Evolutionary conservation across 2,113 vertebrate species (phyloP).

Genomic region (Neofelis nebulosa): DNA sequence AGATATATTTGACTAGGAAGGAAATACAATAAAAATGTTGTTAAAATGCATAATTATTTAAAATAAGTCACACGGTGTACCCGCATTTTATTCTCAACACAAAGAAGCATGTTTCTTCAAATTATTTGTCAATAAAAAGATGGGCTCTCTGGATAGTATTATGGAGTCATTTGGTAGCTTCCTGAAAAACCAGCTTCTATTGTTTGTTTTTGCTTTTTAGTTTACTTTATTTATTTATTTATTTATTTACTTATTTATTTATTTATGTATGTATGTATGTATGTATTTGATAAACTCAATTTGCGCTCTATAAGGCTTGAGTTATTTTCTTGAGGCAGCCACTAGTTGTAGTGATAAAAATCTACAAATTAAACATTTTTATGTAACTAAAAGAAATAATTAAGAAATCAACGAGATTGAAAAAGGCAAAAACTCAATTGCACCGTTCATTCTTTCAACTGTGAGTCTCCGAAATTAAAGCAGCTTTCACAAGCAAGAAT

Average conservation of each 20-base stretch:
- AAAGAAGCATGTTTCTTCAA: not conserved
- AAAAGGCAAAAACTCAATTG: conserved; percentile 20
- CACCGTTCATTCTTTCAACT: conserved; percentile 28
- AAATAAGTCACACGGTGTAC: not conserved
- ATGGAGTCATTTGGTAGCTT: not conserved
- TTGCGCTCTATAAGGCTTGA: not conserved
- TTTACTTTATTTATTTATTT: not conserved
- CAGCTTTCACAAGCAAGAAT: conserved; percentile 38
- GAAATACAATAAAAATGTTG: not conserved
- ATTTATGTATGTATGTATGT: accelerated
- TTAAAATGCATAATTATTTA: not conserved
- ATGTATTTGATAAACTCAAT: not conserved
- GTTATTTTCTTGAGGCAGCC: conserved; percentile 35
- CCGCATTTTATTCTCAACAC: not conserved
- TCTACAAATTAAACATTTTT: conserved; percentile 43
- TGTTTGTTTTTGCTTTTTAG: not conserved
- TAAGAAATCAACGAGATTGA: conserved; percentile 58
- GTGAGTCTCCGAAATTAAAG: conserved; percentile 29
- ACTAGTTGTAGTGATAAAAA: conserved; percentile 20
- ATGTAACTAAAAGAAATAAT: conserved; percentile 59
- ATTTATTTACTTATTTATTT: not conserved
- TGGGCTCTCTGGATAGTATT: not conserved
- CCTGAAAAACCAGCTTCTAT: not conserved
- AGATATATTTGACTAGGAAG: not conserved
- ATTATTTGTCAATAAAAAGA: not conserved